Conservation (phyloP, 1,140 invertebrate genomes). For the Proctacanthus coquilletti region DNA sequence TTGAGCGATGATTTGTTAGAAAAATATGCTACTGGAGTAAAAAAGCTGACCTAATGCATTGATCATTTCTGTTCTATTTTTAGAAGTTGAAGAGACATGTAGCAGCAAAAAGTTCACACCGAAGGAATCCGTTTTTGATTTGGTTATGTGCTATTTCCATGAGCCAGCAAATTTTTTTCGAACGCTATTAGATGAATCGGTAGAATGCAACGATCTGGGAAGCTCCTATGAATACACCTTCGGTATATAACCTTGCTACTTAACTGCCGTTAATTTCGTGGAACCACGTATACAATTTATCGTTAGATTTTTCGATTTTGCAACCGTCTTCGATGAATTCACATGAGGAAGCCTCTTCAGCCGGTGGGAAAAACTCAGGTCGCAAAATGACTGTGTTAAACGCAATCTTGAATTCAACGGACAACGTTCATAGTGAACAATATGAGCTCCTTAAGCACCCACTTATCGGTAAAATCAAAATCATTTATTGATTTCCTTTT, state of each 20-base stretch:
- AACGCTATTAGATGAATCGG: not conserved
- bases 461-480: not conserved
- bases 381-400: conserved; percentile 1
- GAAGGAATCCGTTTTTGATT: not conserved
- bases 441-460: not conserved
- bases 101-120: not conserved
- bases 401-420: not conserved
- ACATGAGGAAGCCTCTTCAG: no score
- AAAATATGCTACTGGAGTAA: no score
- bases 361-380: not conserved
- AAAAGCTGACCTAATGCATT: no score
- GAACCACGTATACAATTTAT: no score
- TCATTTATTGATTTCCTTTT: no score
- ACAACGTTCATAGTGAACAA: not conserved
- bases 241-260: not conserved
- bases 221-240: conserved; percentile 1
- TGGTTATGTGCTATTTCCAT: not conserved
- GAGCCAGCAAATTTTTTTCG: not conserved
- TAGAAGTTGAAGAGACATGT: not conserved
- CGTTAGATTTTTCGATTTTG: not conserved
- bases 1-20: no score
- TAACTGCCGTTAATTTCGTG: no score
- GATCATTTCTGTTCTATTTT: not conserved
- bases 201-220: not conserved
- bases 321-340: no score